Conservation (phyloP, 2,888 invertebrate species). For the Embidobia sp. region DNA sequence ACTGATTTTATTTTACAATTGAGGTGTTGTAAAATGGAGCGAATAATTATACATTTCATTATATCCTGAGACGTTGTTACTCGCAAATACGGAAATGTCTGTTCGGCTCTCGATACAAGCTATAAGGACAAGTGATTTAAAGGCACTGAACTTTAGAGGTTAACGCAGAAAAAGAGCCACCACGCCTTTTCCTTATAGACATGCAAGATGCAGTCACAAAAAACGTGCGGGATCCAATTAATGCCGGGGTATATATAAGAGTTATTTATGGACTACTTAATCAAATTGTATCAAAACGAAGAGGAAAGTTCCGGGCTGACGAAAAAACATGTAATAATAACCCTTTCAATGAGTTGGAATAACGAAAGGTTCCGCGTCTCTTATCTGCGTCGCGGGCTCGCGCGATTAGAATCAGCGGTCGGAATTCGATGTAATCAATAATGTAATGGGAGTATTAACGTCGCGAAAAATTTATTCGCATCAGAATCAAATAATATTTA, state of each 20-base stretch:
- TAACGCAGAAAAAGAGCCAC: conserved; percentile 30
- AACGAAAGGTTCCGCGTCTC: neutral
- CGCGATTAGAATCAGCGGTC: neutral
- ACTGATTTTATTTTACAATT: neutral
- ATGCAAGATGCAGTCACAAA: conserved; percentile 10
- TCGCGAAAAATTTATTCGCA: conserved; percentile 24
- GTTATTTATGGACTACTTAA: conserved; percentile 37
- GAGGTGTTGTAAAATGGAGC: conserved; percentile 1
- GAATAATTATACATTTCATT: conserved; percentile 22
- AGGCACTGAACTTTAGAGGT: conserved; percentile 49
- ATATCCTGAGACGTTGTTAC: conserved; percentile 15
- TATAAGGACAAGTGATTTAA: conserved; percentile 47
- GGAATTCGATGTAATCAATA: conserved; percentile 29
- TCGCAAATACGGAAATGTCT: conserved; percentile 39
- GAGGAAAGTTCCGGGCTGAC: conserved; percentile 21
- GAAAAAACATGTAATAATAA: conserved; percentile 8
- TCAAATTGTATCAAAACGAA: conserved; percentile 20
- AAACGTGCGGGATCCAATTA: conserved; percentile 38
- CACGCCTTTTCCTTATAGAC: conserved; percentile 39
- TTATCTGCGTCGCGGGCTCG: too few relatives aligned
- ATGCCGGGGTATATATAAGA: neutral
- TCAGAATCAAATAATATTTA: conserved; percentile 43
- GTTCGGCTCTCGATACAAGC: conserved; percentile 12
- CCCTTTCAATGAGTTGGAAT: conserved; percentile 4
- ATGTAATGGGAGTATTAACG: conserved; percentile 34